phyloP scores from a whole-genome alignment of 2,113 vertebrate genomes.

The Herpetotheres cachinnans region DNA sequence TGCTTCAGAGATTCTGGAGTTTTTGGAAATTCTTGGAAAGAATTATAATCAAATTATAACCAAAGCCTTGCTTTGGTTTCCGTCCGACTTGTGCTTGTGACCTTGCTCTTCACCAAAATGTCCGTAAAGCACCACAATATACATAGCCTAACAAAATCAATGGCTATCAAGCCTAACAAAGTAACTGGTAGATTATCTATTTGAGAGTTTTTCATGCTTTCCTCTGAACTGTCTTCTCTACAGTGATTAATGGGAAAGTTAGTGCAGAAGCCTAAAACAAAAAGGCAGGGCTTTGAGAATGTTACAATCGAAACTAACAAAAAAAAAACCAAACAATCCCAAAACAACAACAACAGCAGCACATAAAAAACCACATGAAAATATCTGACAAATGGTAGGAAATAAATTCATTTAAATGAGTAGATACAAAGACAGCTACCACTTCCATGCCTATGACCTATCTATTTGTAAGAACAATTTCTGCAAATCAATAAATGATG shows the following conservation, averaged over 20 bases:
- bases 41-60: neutral
- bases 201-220: neutral
- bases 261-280: neutral
- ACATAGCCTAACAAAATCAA: neutral
- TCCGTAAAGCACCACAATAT: neutral
- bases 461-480: neutral
- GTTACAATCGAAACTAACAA: neutral
- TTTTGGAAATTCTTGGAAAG: neutral
- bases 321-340: rapidly evolving
- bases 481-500: neutral
- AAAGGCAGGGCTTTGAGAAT: neutral
- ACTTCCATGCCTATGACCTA: neutral
- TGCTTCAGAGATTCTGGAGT: neutral
- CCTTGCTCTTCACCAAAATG: neutral
- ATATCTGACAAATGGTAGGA: neutral
- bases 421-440: neutral
- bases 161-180: neutral
- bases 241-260: neutral
- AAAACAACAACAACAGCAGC: neutral
- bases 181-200: neutral
- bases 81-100: neutral
- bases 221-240: neutral
- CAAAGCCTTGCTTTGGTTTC: neutral
- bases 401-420: neutral
- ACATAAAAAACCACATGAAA: neutral